Base-by-base conservation (phyloP, 2,113 vertebrate genomes). In the Seriola rivoliana region DNA sequence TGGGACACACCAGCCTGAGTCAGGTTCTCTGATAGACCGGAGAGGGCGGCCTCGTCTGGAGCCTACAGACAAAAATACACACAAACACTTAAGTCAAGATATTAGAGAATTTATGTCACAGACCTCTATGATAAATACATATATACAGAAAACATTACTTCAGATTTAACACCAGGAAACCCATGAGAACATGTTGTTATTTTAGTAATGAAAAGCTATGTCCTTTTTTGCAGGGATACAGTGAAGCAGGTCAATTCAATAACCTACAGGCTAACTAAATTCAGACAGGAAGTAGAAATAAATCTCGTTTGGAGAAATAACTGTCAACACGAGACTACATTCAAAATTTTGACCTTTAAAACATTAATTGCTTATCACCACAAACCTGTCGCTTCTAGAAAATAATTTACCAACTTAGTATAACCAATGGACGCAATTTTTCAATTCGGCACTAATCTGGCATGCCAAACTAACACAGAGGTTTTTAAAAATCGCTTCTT, bases 1-100 rank as follows among this genome's bases (percentile, higher is more conserved):
- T 98, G 96, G 58, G 95, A 94, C 0, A 99, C 80, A 4, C 84
- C 88, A 4, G 96, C 95, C 80, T 96, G 91, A 0, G 85, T 90
- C 16, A 99, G 90, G 0, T 54, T 93, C 73, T 95, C 93, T 0
- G 96, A 95, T 38, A 99, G 91, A 0, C 59, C 57, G 0, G 80
- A 93, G 42, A 99, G 94, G 10, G 96, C 84, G 0, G 89, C 88
- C 46, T 97, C 96, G 5, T 97, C 96, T 0, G 96, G 94, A 34
- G 96, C 97, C 98, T 99, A 66, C 14, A 68, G 50, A 59, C 68
- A 5, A 19, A 44, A 76, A 57, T 3, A 48, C 0, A 57, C 6
- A 60, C 8, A 55, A 0, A 42, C 3, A 42, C 4, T 11, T 3
- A 8, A 67, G 1, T 9, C 19, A n/a, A 34, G 4, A 3, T 46